Evolutionary conservation across 1,140 invertebrate species (phyloP), one percentile per base, ranked within the genome.

Genomic region (Drosophila orosa): DNA sequence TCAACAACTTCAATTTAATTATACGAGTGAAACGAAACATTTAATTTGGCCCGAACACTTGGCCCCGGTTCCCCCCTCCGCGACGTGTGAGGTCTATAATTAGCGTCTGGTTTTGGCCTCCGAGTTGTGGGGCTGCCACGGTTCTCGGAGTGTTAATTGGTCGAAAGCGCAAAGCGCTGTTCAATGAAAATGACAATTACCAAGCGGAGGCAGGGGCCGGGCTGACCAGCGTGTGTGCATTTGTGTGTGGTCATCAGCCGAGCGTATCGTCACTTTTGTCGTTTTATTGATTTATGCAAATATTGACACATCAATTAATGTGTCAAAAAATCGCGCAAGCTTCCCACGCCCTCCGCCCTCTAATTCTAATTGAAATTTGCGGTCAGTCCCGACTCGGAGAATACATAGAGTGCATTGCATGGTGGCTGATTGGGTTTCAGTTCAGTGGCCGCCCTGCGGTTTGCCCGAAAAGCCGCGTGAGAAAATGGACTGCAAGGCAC

Each of bases 1-100:
- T 85, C 75, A 86, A 84, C 81, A 84, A 85, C 77, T 84, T 81
- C 47, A 73, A 67, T 78, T 84, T 84, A 84, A 84, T 84, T 84
- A 84, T 69, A 86, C 81, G 61, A 83, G 63, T 76, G 72, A 83
- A 83, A 79, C 52, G 76, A 59, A 69, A 72, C 67, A 67, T 78
- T 62, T 58, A 71, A 78, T 78, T 61, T 72, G 40, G n/a, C n/a
- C 29, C 17, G 61, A 35, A 50, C 58, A 37, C 58, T 54, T 61
- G 45, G 19, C 55, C 56, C 15, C 29, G 12, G n/a, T 10, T 19
- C 2, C 22, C 56, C 35, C 40, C 15, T 10, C 17, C 33, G 19
- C 40, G 19, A 40, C 47, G 63, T 59, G 78, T 57, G 78, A 35
- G 65, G 56, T 62, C 50, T 80, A 58, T 80, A 80, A 80, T 80